These are phyloP conservation scores for Cheilosia pagana DNA, from an alignment of 2,888 invertebrate species.

Conservation along the genomic window DNA sequence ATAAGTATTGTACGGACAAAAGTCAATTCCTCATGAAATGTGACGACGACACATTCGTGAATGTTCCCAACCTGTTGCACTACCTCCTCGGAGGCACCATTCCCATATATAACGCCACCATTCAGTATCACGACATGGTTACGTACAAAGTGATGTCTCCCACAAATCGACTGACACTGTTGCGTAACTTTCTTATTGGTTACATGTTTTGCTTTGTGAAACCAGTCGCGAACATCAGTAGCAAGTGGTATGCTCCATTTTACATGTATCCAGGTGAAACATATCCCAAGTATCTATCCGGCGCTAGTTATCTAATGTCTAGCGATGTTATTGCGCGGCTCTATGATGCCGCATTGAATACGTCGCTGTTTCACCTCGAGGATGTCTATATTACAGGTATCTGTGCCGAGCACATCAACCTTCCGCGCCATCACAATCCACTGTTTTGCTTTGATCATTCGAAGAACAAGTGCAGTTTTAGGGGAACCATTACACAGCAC, in stretches of 20 bases:
- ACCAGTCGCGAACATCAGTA: constrained; percentile 89
- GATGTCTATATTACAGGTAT: constrained; percentile 92
- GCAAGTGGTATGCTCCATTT: constrained; percentile 93
- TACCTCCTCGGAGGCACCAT: constrained; percentile 84
- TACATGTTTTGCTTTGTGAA: constrained; percentile 91
- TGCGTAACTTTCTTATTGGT: constrained; percentile 87
- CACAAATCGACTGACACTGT: constrained; percentile 80
- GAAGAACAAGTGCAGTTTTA: constrained; percentile 84
- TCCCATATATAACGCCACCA: constrained; percentile 82
- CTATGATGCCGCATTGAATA: constrained; percentile 87
- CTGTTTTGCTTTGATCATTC: constrained; percentile 85
- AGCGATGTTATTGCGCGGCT: constrained; percentile 87
- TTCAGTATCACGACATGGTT: constrained; percentile 80
- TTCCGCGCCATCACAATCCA: constrained; percentile 87
- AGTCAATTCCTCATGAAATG: constrained; percentile 91
- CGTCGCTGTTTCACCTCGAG: constrained; percentile 90
- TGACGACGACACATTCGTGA: constrained; percentile 94
- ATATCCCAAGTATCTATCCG: constrained; percentile 92
- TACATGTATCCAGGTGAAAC: constrained; percentile 89
- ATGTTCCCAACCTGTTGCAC: constrained; percentile 87
- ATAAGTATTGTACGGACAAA: constrained; percentile 86
- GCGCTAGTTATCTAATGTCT: constrained; percentile 91
- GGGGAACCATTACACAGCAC: constrained; percentile 85
- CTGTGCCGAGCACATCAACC: constrained; percentile 86
- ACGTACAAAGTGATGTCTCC: constrained; percentile 79